Conservation (phyloP, 2,888 invertebrate species). For the Hololepta plana region DNA sequence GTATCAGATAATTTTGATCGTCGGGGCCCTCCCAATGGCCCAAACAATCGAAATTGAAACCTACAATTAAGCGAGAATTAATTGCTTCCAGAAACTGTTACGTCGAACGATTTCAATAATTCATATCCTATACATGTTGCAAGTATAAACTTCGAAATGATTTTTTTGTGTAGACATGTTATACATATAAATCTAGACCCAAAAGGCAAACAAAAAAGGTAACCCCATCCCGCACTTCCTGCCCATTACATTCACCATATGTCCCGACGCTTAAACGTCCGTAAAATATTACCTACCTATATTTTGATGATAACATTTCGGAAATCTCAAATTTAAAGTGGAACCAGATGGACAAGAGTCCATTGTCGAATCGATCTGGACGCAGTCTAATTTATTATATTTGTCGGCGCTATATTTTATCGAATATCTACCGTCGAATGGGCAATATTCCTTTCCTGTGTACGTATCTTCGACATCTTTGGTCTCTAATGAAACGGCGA, state of each 20-base stretch:
- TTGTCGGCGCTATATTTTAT: conserved; percentile 35
- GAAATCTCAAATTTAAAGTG: conserved; percentile 34
- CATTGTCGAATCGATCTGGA: conserved; percentile 33
- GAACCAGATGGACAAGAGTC: conserved; percentile 44
- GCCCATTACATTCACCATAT: too few species aligned
- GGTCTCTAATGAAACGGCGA: conserved; percentile 27
- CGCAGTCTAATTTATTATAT: conserved; percentile 32
- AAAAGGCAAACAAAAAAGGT: too few species aligned
- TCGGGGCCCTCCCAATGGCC: conserved; percentile 41
- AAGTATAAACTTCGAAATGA: too few species aligned
- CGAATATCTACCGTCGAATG: conserved; percentile 40
- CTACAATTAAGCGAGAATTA: conserved; percentile 23
- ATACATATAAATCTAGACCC: too few species aligned
- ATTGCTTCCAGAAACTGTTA: too few species aligned
- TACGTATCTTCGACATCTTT: conserved; percentile 30
- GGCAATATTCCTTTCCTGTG: conserved; percentile 40
- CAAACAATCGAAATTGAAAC: conserved; percentile 40
- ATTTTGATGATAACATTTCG: conserved; percentile 34
- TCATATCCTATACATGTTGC: too few species aligned
- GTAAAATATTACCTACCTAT: conserved; percentile 30
- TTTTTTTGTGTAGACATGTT: too few species aligned
- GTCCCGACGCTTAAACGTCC: too few species aligned
- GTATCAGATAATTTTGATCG: conserved; percentile 36
- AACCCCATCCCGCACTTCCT: too few species aligned
- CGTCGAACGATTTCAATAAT: too few species aligned